Evolutionary conservation across 2,113 vertebrate genomes (phyloP).

Genomic region (Hypocryptadius cinnamomeus): DNA sequence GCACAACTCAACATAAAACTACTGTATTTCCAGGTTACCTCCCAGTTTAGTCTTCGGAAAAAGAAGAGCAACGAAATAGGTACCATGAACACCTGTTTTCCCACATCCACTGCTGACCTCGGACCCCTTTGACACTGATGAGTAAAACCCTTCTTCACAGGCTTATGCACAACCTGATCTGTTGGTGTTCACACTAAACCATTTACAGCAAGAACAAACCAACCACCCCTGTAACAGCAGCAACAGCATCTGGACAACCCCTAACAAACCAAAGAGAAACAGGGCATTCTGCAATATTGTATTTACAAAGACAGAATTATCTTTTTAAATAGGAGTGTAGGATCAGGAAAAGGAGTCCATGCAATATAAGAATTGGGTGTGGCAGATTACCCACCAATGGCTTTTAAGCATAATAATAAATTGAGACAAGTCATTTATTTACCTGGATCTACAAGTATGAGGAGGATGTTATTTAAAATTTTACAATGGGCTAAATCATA

Average conservation of each 20-base stretch:
- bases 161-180: neutral
- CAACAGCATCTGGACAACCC: neutral
- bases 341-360: neutral
- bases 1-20: neutral
- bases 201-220: neutral
- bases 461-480: neutral
- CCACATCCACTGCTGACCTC: neutral
- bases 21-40: neutral
- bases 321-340: neutral
- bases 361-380: neutral
- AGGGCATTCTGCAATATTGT: neutral
- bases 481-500: neutral
- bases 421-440: neutral
- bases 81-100: neutral
- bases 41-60: neutral
- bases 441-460: neutral
- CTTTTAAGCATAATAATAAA: neutral
- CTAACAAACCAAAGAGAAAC: neutral
- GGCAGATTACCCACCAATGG: rapidly evolving
- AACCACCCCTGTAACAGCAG: neutral
- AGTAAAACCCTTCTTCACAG: neutral
- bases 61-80: neutral
- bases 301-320: neutral
- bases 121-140: neutral
- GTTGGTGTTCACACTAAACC: neutral